phyloP scores from a whole-genome alignment of 2,113 vertebrate genomes.

The Clarias magur region DNA sequence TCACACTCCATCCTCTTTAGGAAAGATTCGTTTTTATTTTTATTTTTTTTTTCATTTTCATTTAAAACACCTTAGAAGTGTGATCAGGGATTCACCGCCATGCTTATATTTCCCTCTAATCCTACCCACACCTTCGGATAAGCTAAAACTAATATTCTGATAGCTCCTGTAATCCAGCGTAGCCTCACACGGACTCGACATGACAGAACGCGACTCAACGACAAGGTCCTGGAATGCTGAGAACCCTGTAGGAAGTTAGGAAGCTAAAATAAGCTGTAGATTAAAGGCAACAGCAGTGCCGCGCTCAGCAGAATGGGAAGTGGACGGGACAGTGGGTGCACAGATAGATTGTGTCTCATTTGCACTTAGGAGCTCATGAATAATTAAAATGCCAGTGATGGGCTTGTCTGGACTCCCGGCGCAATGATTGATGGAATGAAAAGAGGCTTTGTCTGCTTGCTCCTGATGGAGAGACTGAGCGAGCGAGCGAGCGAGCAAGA shows the following conservation, averaged over 20 bases:
- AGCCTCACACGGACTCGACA: neutral
- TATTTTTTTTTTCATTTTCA: neutral
- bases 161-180: slow-evolving; percentile 26
- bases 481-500: neutral
- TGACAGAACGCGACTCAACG: neutral
- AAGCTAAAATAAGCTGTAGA: slow-evolving; percentile 43
- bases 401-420: slow-evolving; percentile 52
- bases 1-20: slow-evolving; percentile 40
- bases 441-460: slow-evolving; percentile 46
- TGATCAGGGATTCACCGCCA: slow-evolving; percentile 23
- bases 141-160: neutral
- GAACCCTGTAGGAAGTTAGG: slow-evolving; percentile 28
- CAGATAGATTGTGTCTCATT: slow-evolving; percentile 54
- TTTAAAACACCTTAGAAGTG: neutral
- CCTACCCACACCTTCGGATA: slow-evolving; percentile 2
- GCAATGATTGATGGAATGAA: slow-evolving; percentile 54
- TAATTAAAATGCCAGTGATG: slow-evolving; percentile 57
- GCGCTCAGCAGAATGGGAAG: slow-evolving; percentile 42
- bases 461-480: slow-evolving; percentile 23
- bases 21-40: neutral
- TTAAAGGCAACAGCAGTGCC: slow-evolving; percentile 41
- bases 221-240: slow-evolving; percentile 19
- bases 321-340: slow-evolving; percentile 49
- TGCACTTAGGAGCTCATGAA: slow-evolving; percentile 57
- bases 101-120: slow-evolving; percentile 24